Percentiles rank a stretch among this genome's conserved stretches.
Conservation (phyloP, 2,888 invertebrate species). For the Autographa pulchrina region DNA sequence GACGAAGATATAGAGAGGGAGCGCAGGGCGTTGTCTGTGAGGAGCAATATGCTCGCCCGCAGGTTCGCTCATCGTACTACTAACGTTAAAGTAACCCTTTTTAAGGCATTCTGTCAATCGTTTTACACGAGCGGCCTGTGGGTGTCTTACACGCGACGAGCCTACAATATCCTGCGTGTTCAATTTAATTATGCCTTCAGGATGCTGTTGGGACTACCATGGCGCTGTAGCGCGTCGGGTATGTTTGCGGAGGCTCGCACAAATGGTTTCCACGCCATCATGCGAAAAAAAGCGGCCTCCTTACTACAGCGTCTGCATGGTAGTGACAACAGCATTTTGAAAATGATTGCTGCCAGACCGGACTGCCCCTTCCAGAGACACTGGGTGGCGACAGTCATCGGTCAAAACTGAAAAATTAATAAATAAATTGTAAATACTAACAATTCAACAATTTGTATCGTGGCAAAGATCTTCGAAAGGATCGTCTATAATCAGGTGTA, state of each 20-base stretch:
- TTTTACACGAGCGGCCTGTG: slow-evolving; percentile 15
- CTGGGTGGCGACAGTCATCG: too few relatives aligned
- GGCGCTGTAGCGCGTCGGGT: too few relatives aligned
- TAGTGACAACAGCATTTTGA: slow-evolving; percentile 2
- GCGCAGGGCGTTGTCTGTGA: too few relatives aligned
- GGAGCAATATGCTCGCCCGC: slow-evolving; percentile 5
- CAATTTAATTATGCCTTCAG: slow-evolving; percentile 12
- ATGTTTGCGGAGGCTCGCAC: slow-evolving; percentile 7
- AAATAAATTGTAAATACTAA: too few relatives aligned
- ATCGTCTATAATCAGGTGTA: too few relatives aligned
- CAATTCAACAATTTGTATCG: too few relatives aligned
- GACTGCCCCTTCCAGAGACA: slow-evolving; percentile 5
- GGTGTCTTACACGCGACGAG: slow-evolving; percentile 6
- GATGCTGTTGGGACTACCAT: too few relatives aligned
- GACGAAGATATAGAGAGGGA: slow-evolving; percentile 10
- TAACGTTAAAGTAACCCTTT: slow-evolving; percentile 1
- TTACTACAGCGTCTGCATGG: slow-evolving; percentile 7
- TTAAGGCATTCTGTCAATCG: too few relatives aligned
- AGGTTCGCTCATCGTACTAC: not conserved
- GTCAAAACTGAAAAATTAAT: too few relatives aligned
- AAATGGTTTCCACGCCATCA: slow-evolving; percentile 1
- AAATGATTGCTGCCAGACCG: slow-evolving; percentile 3
- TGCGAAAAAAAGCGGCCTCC: slow-evolving; percentile 7
- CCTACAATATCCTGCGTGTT: slow-evolving; percentile 9
- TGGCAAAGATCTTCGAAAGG: too few relatives aligned